Percentiles rank a stretch among this genome's conserved stretches.
Evolutionary conservation across 1,140 invertebrate genomes (phyloP).

Genomic region (Apis dorsata): DNA sequence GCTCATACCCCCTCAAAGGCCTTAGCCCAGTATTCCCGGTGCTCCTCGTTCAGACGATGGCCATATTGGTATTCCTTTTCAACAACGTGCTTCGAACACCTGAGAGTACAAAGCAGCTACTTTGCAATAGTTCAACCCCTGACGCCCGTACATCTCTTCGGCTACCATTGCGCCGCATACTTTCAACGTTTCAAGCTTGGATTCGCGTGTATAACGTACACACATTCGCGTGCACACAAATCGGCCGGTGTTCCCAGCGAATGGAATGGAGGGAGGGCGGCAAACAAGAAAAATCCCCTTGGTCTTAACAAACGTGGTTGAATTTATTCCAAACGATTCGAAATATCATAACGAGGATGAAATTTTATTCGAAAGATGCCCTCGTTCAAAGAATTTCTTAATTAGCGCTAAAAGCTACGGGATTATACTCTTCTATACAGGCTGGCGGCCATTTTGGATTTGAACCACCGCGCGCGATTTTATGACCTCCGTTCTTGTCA

Average conservation of each 20-base stretch:
- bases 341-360: too few relatives aligned
- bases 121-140: constrained; percentile 26
- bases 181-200: background rate
- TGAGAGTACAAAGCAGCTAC: constrained; percentile 28
- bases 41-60: constrained; percentile 10
- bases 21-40: constrained; percentile 1
- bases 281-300: background rate
- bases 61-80: constrained; percentile 38
- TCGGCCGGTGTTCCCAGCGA: background rate
- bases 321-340: background rate
- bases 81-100: constrained; percentile 17
- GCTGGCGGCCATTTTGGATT: too few relatives aligned
- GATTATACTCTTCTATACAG: too few relatives aligned
- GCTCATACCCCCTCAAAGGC: background rate
- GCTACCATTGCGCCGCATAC: background rate
- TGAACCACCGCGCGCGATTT: too few relatives aligned
- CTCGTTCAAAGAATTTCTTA: too few relatives aligned
- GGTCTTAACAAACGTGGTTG: background rate
- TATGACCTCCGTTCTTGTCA: too few relatives aligned
- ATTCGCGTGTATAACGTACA: background rate
- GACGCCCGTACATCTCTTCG: background rate
- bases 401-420: too few relatives aligned
- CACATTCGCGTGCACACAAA: background rate
- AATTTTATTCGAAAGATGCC: too few relatives aligned
- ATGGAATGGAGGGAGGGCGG: background rate